Conservation (phyloP, 2,888 invertebrate species). For the Sphaeridia pumilis region DNA sequence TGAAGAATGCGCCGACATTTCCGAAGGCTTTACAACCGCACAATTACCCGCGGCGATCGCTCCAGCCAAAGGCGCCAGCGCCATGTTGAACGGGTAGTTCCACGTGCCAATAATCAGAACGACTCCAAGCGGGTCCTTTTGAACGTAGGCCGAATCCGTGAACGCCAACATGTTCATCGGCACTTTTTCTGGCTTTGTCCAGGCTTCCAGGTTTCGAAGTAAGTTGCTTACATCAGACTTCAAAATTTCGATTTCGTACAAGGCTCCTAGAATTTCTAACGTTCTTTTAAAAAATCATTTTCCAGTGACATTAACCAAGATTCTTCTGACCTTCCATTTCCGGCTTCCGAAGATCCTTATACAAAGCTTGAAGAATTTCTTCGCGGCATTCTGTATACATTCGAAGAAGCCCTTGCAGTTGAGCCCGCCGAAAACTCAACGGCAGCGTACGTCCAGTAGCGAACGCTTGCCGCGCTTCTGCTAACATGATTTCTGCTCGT, state of each 20-base stretch:
- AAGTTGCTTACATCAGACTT: conserved; percentile 19
- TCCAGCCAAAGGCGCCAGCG: conserved; percentile 57
- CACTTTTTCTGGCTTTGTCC: conserved; percentile 16
- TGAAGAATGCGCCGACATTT: conserved; percentile 62
- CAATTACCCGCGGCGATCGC: conserved; percentile 56
- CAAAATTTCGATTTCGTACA: conserved; percentile 29
- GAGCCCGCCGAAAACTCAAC: conserved; percentile 65
- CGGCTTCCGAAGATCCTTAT: conserved; percentile 59
- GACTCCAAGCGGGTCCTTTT: conserved; percentile 82
- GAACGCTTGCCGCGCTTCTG: conserved; percentile 56
- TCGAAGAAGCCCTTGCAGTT: conserved; percentile 59
- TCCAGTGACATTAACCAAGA: background rate
- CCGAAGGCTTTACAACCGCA: conserved; percentile 87
- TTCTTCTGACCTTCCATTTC: conserved; percentile 27
- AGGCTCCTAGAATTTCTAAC: conserved; percentile 13
- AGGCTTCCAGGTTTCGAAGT: conserved; percentile 20
- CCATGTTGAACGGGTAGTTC: conserved; percentile 89
- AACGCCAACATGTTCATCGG: conserved; percentile 26
- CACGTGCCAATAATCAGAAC: conserved; percentile 77
- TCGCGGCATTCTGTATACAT: conserved; percentile 69
- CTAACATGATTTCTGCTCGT: too few species aligned
- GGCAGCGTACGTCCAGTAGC: conserved; percentile 65
- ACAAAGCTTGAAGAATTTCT: conserved; percentile 60
- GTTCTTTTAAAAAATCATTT: background rate
- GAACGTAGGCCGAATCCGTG: conserved; percentile 22